Conservation (phyloP, 2,888 invertebrate species). For the Trachelus troglodyta region DNA sequence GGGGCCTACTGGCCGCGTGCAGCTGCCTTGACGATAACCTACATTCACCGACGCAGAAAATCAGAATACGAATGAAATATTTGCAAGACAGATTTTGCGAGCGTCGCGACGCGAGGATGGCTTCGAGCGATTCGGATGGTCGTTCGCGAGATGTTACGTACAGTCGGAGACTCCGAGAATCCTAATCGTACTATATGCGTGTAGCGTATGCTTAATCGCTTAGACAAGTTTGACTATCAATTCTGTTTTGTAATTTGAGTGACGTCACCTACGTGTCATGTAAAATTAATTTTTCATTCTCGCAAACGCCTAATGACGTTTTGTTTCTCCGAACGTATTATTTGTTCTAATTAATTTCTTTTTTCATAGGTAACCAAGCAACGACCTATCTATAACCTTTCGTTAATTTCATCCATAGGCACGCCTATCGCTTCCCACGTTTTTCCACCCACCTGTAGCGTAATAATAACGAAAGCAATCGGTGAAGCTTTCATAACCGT, state of each 20-base stretch:
- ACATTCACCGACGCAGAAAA: slow-evolving; percentile 37
- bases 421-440: slow-evolving; percentile 6
- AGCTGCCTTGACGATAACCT: slow-evolving; percentile 37
- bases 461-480: slow-evolving; percentile 7
- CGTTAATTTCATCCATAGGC: not conserved
- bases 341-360: not conserved
- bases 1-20: slow-evolving; percentile 7
- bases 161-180: not conserved
- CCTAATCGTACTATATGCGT: not conserved
- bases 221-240: not conserved
- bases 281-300: not conserved
- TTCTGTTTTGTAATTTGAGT: not conserved
- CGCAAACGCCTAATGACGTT: not conserved
- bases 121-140: not conserved
- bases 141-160: not conserved
- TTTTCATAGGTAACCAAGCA: not conserved
- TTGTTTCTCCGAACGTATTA: not conserved
- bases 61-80: slow-evolving; percentile 31
- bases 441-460: slow-evolving; percentile 4
- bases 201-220: not conserved
- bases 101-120: not conserved
- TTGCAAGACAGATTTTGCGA: slow-evolving; percentile 18
- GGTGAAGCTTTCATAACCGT: not conserved
- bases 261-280: not conserved
- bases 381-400: not conserved